phyloP scores from a whole-genome alignment of 2,888 invertebrate genomes.

The Lamellibrachia columna region DNA sequence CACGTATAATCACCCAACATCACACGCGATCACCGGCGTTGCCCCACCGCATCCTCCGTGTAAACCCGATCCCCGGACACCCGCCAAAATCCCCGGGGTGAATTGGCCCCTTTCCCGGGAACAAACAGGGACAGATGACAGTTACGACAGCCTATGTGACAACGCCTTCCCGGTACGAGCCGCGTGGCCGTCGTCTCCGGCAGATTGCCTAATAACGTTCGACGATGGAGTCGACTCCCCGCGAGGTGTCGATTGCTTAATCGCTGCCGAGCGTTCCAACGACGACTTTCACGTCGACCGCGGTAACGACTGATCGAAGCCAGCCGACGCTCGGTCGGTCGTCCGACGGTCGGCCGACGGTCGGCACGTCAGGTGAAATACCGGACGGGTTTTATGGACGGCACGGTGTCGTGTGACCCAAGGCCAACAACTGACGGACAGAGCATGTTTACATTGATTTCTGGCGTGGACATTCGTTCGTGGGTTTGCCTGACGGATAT shows the following conservation, averaged over 20 bases:
- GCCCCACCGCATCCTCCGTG: not conserved
- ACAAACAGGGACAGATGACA: not conserved
- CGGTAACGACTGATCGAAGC: not conserved
- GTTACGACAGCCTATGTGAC: not conserved
- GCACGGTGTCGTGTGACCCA: not conserved
- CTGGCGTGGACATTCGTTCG: not conserved
- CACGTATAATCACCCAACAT: not conserved
- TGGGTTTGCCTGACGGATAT: not conserved
- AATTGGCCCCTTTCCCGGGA: not conserved
- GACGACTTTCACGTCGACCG: not conserved
- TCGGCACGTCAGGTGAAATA: not conserved
- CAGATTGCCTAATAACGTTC: not conserved
- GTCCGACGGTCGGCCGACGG: not conserved
- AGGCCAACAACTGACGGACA: not conserved
- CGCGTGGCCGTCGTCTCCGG: conserved; percentile 1
- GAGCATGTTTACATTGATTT: not conserved
- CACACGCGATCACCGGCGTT: not conserved
- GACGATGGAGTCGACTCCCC: not conserved
- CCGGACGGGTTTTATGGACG: conserved; percentile 13
- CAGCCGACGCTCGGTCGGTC: not conserved
- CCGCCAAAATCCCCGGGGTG: not conserved
- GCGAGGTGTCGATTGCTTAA: conserved; percentile 12
- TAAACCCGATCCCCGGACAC: not conserved
- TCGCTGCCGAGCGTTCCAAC: not conserved
- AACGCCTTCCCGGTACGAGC: not conserved